Evolutionary conservation across 1,140 invertebrate species (phyloP).

Genomic region (Megalonaias nervosa): DNA sequence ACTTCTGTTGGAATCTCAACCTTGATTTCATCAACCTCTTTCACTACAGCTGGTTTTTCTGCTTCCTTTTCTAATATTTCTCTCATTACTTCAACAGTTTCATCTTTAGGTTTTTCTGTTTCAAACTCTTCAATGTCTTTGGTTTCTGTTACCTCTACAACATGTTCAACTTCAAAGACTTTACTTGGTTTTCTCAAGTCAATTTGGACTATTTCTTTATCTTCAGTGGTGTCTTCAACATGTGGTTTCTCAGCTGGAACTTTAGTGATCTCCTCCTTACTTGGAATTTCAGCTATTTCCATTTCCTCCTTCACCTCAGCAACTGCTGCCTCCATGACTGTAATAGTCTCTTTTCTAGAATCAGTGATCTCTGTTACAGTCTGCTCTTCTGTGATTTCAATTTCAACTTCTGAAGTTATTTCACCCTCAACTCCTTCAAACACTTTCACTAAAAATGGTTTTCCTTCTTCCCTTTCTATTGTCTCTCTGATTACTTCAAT

Average conservation of each 20-base stretch:
- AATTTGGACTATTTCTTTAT: constrained; percentile 14
- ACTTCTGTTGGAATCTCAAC: neutral
- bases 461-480: no score
- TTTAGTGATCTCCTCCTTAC: constrained; percentile 1
- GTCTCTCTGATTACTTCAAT: constrained; percentile 1
- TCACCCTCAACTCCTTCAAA: no score
- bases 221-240: constrained; percentile 3
- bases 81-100: constrained; percentile 32
- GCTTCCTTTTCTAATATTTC: constrained; percentile 34
- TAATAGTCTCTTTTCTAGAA: constrained; percentile 7
- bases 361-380: no score
- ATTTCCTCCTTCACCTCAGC: neutral
- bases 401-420: no score
- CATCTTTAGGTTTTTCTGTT: constrained; percentile 33
- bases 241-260: constrained; percentile 1
- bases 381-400: no score
- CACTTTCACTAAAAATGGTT: no score
- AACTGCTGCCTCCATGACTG: neutral
- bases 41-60: constrained; percentile 13
- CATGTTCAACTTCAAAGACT: constrained; percentile 32
- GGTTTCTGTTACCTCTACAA: constrained; percentile 25
- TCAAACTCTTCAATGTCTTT: constrained; percentile 17
- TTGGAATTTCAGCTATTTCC: no score
- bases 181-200: constrained; percentile 23
- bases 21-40: constrained; percentile 6